Evolutionary conservation across 2,888 invertebrate genomes (phyloP).

Genomic region (Sinodicranocentrus sp.): DNA sequence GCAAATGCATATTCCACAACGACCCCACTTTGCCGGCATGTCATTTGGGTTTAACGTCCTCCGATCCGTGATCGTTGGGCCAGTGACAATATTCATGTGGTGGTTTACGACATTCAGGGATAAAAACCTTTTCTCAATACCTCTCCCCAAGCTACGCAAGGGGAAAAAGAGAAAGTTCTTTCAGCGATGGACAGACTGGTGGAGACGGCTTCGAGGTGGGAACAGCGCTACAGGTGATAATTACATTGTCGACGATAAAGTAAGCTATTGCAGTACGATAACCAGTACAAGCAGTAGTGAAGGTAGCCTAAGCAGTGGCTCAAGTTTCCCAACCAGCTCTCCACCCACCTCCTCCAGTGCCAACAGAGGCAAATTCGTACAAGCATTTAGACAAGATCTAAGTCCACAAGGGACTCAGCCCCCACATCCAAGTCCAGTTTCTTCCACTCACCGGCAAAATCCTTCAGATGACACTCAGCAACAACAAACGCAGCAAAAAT

Average conservation of each 20-base stretch:
- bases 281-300: constrained; percentile 20
- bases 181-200: not conserved
- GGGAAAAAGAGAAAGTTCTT: constrained; percentile 26
- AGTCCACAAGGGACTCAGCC: constrained; percentile 9
- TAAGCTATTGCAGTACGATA: constrained; percentile 38
- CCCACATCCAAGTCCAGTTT: constrained; percentile 16
- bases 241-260: constrained; percentile 31
- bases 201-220: not conserved
- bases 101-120: constrained; percentile 79
- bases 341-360: constrained; percentile 24
- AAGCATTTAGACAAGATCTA: constrained; percentile 28
- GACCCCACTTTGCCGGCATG: constrained; percentile 79
- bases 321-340: constrained; percentile 26
- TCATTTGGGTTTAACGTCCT: constrained; percentile 79
- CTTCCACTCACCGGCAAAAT: not conserved
- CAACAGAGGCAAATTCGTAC: constrained; percentile 28
- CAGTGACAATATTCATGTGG: constrained; percentile 80
- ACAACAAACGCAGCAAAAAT: constrained; percentile 4
- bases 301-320: constrained; percentile 9
- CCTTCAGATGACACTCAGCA: not conserved
- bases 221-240: not conserved
- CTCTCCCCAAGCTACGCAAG: constrained; percentile 61
- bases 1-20: constrained; percentile 77
- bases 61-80: constrained; percentile 80
- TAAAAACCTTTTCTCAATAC: constrained; percentile 79